phyloP scores from a whole-genome alignment of 2,797 vertebrate genomes.

The Paguma larvata region DNA sequence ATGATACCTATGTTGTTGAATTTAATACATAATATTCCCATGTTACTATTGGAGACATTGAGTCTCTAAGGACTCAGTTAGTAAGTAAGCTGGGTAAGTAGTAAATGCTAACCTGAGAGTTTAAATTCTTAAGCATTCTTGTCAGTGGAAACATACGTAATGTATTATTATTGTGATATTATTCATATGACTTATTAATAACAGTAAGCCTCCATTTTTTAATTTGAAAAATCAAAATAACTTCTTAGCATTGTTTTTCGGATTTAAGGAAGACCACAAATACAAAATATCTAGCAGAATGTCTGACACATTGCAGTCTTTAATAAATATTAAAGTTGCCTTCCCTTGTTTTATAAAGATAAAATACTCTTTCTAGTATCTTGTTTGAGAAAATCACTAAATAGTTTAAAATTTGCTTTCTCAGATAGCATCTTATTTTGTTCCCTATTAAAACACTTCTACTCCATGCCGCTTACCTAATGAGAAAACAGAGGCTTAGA shows the following conservation, averaged over 20 bases:
- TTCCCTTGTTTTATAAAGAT: neutral
- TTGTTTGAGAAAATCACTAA: neutral
- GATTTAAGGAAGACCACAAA: neutral
- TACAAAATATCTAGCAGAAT: neutral
- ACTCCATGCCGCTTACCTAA: neutral
- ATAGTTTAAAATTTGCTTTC: neutral
- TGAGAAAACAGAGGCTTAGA: neutral
- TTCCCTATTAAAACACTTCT: neutral
- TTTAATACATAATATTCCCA: neutral
- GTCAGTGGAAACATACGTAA: neutral
- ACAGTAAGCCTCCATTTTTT: neutral
- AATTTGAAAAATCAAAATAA: slow-evolving; percentile 31
- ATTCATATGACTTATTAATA: neutral
- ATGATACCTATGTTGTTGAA: neutral
- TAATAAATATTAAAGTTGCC: neutral
- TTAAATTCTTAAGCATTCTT: neutral
- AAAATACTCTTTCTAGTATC: neutral
- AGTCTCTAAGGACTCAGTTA: neutral
- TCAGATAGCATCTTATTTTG: neutral
- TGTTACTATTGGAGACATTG: neutral
- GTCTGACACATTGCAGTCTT: neutral
- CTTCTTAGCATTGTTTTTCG: neutral
- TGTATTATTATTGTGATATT: neutral
- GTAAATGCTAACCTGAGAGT: neutral
- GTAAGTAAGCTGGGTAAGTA: neutral